Evolutionary conservation across 2,797 vertebrate genomes (phyloP).

Genomic region (Pseudomugil gertrudae): DNA sequence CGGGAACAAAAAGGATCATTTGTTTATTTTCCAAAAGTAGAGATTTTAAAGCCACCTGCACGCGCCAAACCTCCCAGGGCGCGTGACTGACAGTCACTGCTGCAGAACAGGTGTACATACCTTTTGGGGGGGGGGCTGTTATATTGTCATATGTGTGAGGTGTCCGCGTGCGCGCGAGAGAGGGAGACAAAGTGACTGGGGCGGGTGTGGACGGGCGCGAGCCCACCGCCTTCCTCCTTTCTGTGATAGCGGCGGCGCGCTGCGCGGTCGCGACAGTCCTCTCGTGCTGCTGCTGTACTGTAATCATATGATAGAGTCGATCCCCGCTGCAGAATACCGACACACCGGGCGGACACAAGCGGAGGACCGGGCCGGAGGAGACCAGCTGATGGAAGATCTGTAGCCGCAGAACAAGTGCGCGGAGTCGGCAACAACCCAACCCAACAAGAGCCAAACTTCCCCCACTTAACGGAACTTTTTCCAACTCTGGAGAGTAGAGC

Average conservation of each 20-base stretch:
- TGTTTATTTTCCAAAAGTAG: too few species aligned
- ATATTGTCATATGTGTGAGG: slow-evolving; percentile 42
- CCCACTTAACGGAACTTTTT: slow-evolving; percentile 54
- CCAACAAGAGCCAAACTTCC: slow-evolving; percentile 19
- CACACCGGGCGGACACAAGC: slow-evolving; percentile 53
- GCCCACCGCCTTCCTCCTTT: slow-evolving; percentile 32
- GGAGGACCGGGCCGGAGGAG: slow-evolving; percentile 43
- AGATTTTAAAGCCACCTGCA: slow-evolving; percentile 4
- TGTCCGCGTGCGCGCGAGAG: slow-evolving; percentile 1
- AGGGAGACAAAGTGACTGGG: not conserved
- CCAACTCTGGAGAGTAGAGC: slow-evolving; percentile 54
- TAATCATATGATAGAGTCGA: slow-evolving; percentile 83
- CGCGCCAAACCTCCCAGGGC: slow-evolving; percentile 8
- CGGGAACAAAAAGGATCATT: too few species aligned
- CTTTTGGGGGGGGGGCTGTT: slow-evolving; percentile 26
- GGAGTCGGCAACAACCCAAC: slow-evolving; percentile 34
- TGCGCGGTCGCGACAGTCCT: slow-evolving; percentile 60
- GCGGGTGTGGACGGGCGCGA: slow-evolving; percentile 46
- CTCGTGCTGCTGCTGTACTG: slow-evolving; percentile 69
- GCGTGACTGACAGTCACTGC: slow-evolving; percentile 53
- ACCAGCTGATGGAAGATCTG: slow-evolving; percentile 10
- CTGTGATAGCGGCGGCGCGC: slow-evolving; percentile 61
- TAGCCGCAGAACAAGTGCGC: slow-evolving; percentile 23
- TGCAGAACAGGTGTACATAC: slow-evolving; percentile 68
- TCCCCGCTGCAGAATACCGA: slow-evolving; percentile 70